Conservation (phyloP, 2,797 vertebrate species). For the Gymnoscopelus microlampas region DNA sequence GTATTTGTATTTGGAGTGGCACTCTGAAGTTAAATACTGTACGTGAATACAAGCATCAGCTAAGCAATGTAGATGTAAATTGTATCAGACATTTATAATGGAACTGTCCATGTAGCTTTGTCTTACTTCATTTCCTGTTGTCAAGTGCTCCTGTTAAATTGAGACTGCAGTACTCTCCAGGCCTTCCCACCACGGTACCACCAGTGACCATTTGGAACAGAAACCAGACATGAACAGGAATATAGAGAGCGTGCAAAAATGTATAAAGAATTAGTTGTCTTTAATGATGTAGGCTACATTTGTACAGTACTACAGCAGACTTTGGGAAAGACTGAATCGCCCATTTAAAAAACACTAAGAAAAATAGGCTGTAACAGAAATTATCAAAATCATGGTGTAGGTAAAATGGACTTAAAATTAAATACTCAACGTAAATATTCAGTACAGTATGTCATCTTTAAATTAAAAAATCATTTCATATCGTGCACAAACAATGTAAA, state of each 20-base stretch:
- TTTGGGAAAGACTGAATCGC: constrained; percentile 72
- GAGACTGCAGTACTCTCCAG: too few species aligned
- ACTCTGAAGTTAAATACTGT: too few species aligned
- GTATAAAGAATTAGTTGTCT: constrained; percentile 71
- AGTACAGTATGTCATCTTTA: constrained; percentile 67
- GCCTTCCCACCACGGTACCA: too few species aligned
- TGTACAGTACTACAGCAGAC: constrained; percentile 84
- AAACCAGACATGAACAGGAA: constrained; percentile 8
- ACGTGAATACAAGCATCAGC: too few species aligned
- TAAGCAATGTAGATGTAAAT: too few species aligned
- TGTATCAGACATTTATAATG: too few species aligned
- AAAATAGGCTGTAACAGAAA: constrained; percentile 52
- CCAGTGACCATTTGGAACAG: too few species aligned
- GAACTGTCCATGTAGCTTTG: too few species aligned
- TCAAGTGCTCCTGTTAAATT: too few species aligned
- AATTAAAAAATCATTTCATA: constrained; percentile 73
- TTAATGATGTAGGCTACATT: constrained; percentile 83
- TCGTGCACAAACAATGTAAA: constrained; percentile 76
- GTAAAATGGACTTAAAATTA: constrained; percentile 64
- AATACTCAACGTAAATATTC: constrained; percentile 68
- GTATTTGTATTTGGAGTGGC: too few species aligned
- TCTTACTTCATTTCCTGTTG: too few species aligned
- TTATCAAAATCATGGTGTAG: constrained; percentile 51
- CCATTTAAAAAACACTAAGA: constrained; percentile 61
- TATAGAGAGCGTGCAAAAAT: constrained; percentile 45